phyloP scores from a whole-genome alignment of 2,888 invertebrate species.

The Stegophylla sp. region DNA sequence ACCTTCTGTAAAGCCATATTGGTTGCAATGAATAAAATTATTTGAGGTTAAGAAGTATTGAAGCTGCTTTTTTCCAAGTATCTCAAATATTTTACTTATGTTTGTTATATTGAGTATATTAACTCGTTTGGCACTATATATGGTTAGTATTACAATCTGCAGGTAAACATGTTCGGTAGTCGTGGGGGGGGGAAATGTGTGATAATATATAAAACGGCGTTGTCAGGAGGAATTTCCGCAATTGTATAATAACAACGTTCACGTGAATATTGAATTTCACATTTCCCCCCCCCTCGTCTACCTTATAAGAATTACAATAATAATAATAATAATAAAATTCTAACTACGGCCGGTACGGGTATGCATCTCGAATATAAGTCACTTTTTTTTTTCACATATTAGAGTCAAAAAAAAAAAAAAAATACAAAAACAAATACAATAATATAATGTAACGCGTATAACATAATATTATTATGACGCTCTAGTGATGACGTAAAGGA shows the following conservation, averaged over 20 bases:
- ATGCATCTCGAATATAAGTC: not conserved
- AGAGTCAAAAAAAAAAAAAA: slow-evolving; percentile 11
- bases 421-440: not conserved
- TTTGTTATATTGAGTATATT: no score
- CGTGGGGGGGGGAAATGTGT: not conserved
- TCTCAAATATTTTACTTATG: not conserved
- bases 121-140: no score
- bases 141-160: no score
- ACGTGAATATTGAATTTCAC: slow-evolving; percentile 24
- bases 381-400: not conserved
- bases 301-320: not conserved
- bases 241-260: slow-evolving; percentile 2
- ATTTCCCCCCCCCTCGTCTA: slow-evolving; percentile 9
- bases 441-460: no score
- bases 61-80: not conserved
- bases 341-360: no score
- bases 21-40: not conserved
- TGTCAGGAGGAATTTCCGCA: slow-evolving; percentile 2
- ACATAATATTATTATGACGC: no score
- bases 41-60: not conserved
- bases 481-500: slow-evolving; percentile 3
- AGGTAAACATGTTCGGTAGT: no score
- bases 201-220: no score
- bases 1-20: not conserved
- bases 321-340: not conserved